A percentile compares a stretch with the other conserved stretches of the same genome.
Evolutionary conservation across 2,888 invertebrate genomes (phyloP).

Genomic region (Globia sparganii): DNA sequence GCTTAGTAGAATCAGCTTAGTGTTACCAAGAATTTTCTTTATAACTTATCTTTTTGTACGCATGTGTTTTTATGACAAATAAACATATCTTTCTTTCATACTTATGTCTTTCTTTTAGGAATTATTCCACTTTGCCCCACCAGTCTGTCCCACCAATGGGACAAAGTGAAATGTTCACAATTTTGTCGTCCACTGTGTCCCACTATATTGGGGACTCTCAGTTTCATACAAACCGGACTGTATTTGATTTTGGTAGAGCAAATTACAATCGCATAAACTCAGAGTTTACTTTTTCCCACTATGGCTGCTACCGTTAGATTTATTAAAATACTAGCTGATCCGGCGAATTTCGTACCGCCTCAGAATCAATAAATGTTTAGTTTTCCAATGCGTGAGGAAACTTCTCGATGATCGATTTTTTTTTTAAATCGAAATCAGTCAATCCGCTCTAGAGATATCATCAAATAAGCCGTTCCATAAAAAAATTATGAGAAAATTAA

Average conservation of each 20-base stretch:
- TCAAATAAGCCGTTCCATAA: too few species aligned
- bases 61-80: background rate
- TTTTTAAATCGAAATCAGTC: too few species aligned
- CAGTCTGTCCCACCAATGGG: too few species aligned
- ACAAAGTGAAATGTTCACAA: background rate
- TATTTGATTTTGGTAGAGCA: background rate
- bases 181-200: background rate
- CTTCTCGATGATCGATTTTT: too few species aligned
- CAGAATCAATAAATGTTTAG: too few species aligned
- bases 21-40: slow-evolving; percentile 1
- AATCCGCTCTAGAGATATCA: too few species aligned
- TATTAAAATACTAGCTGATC: background rate
- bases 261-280: background rate
- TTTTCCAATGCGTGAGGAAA: too few species aligned
- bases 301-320: background rate
- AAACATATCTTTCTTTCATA: too few species aligned
- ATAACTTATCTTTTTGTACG: background rate
- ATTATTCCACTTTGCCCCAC: background rate
- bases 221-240: too few species aligned
- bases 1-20: background rate
- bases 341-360: too few species aligned
- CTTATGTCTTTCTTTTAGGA: too few species aligned
- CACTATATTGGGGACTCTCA: background rate
- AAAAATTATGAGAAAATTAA: too few species aligned
- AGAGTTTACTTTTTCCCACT: background rate